These are phyloP conservation scores for Gryllus longicercus DNA, from an alignment of 2,888 invertebrate species.

Conservation along the genomic window DNA sequence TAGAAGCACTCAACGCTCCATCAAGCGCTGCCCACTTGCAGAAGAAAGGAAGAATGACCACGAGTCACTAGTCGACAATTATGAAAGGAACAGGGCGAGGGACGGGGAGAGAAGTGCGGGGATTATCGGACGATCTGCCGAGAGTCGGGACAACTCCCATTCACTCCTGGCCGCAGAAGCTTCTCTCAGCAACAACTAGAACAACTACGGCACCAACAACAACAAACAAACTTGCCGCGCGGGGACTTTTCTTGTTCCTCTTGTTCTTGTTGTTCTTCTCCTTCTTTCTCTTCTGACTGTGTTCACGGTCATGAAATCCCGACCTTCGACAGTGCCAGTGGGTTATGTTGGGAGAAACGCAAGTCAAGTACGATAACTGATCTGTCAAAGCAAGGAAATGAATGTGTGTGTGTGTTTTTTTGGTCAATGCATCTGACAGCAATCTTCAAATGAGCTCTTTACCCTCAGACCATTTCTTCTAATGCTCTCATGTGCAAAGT, in stretches of 20 bases:
- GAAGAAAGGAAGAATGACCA: background rate
- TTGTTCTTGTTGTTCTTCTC: background rate
- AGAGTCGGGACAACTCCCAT: background rate
- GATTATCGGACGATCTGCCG: background rate
- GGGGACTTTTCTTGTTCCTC: background rate
- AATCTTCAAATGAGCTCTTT: no score
- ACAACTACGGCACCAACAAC: background rate
- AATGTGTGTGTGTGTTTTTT: no score
- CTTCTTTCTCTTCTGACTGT: no score
- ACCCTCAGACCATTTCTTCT: no score
- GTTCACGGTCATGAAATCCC: no score
- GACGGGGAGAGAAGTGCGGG: background rate
- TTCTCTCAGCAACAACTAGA: slow-evolving; percentile 1
- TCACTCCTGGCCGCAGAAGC: background rate
- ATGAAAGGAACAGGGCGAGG: background rate
- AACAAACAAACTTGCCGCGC: background rate
- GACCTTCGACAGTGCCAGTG: no score
- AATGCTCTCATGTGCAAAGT: no score
- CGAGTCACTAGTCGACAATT: background rate
- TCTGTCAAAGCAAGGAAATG: no score
- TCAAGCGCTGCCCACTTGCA: background rate
- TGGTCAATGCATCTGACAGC: no score
- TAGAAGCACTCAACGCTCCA: background rate
- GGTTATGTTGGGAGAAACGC: no score
- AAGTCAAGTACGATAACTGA: no score